A percentile compares a stretch with the other conserved stretches of the same genome.
These are phyloP conservation scores for Amniataba percoides DNA, from an alignment of 2,797 vertebrate species.

Conservation along the genomic window DNA sequence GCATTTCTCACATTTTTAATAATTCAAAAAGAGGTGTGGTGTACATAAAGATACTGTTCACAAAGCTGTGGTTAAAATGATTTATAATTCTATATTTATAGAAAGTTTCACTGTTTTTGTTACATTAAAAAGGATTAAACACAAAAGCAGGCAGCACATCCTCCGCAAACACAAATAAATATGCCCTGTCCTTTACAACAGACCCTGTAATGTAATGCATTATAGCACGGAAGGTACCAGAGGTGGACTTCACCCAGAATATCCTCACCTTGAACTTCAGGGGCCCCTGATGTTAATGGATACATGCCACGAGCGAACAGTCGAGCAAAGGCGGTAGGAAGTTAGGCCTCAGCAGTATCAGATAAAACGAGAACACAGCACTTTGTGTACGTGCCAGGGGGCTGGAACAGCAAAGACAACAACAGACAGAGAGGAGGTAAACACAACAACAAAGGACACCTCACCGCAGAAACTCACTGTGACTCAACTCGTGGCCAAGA, in stretches of 20 bases:
- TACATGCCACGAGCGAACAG: conserved; percentile 31
- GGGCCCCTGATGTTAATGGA: conserved; percentile 35
- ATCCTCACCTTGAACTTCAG: conserved; percentile 32
- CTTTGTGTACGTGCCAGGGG: conserved; percentile 55
- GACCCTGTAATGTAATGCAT: background rate
- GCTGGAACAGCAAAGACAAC: conserved; percentile 55
- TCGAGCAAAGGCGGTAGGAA: conserved; percentile 7
- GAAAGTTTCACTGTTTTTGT: background rate
- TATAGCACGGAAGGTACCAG: background rate
- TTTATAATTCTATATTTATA: background rate
- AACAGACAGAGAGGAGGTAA: conserved; percentile 51
- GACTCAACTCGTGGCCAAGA: conserved; percentile 40
- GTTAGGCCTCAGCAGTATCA: conserved; percentile 47
- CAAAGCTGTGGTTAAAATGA: background rate
- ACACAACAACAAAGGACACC: conserved; percentile 62
- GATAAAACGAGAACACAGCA: conserved; percentile 56
- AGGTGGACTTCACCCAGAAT: conserved; percentile 8
- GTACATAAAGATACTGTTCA: background rate
- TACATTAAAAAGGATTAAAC: background rate
- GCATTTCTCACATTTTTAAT: background rate
- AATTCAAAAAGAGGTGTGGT: background rate
- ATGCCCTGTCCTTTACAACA: background rate
- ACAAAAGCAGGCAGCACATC: background rate
- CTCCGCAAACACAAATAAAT: background rate
- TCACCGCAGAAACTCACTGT: conserved; percentile 24